Evolutionary conservation across 2,888 invertebrate genomes (phyloP).

Genomic region (Drosophila kuntzei): DNA sequence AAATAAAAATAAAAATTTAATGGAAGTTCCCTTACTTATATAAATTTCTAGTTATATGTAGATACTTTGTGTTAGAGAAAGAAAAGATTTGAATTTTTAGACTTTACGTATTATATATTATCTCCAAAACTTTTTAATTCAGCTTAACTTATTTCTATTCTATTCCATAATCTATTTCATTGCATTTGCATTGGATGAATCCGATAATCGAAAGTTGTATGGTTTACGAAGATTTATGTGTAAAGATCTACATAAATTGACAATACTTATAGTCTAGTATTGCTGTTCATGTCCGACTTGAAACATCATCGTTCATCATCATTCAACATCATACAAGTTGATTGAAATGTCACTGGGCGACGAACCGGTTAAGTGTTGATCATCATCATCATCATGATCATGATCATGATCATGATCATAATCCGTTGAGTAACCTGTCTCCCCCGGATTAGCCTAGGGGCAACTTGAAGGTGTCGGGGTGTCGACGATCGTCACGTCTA

Average conservation of each 20-base stretch:
- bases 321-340: slow-evolving; percentile 24
- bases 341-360: slow-evolving; percentile 51
- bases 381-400: slow-evolving; percentile 1
- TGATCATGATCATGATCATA: slow-evolving; percentile 1
- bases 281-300: slow-evolving; percentile 1
- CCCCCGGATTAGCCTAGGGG: slow-evolving; percentile 20
- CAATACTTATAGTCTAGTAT: slow-evolving; percentile 8
- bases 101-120: too few species aligned
- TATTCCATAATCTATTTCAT: not conserved
- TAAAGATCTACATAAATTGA: slow-evolving; percentile 2
- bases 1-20: too few species aligned
- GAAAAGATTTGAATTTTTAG: too few species aligned
- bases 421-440: slow-evolving; percentile 40
- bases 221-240: slow-evolving; percentile 10
- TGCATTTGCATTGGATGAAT: slow-evolving; percentile 5
- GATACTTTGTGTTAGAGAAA: not conserved
- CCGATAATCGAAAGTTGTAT: not conserved
- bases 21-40: too few species aligned
- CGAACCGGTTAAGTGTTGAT: slow-evolving; percentile 35
- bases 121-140: too few species aligned
- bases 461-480: slow-evolving; percentile 28
- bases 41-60: too few species aligned
- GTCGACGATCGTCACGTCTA: slow-evolving; percentile 44
- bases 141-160: too few species aligned
- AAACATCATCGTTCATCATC: slow-evolving; percentile 28